Evolutionary conservation across 2,113 vertebrate genomes (phyloP).

Genomic region (Oncorhynchus tshawytscha): DNA sequence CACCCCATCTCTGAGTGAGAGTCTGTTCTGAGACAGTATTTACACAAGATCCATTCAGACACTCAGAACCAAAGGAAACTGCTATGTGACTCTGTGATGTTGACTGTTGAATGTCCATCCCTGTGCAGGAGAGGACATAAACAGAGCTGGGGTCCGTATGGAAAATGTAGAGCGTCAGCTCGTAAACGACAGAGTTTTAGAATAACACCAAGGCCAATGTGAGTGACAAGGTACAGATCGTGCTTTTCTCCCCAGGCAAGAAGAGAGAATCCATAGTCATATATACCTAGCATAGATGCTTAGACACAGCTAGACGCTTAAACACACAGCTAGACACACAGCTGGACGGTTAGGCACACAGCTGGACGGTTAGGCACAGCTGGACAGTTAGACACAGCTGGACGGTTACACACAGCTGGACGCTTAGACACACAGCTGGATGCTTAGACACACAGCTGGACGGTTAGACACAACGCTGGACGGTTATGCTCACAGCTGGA

Average conservation of each 20-base stretch:
- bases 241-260: background rate
- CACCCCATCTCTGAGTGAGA: background rate
- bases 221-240: background rate
- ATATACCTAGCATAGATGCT: too few species aligned
- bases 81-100: slow-evolving; percentile 18
- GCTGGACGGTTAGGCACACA: too few species aligned
- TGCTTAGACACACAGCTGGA: too few species aligned
- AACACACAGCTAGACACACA: too few species aligned
- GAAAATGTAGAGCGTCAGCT: slow-evolving; percentile 40
- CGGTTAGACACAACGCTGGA: too few species aligned
- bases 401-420: too few species aligned
- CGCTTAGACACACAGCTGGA: too few species aligned
- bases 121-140: slow-evolving; percentile 35
- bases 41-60: background rate
- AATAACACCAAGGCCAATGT: slow-evolving; percentile 30
- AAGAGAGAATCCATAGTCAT: background rate
- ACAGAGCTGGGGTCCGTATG: slow-evolving; percentile 26
- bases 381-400: too few species aligned
- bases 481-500: too few species aligned
- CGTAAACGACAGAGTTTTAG: slow-evolving; percentile 44
- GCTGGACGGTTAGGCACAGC: too few species aligned
- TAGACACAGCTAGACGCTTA: too few species aligned
- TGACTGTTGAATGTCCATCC: slow-evolving; percentile 17
- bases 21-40: slow-evolving; percentile 8
- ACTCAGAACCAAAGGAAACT: slow-evolving; percentile 14